Evolutionary conservation across 2,888 invertebrate genomes (phyloP), one percentile per base, ranked within the genome.

Genomic region (Erebia ligea): DNA sequence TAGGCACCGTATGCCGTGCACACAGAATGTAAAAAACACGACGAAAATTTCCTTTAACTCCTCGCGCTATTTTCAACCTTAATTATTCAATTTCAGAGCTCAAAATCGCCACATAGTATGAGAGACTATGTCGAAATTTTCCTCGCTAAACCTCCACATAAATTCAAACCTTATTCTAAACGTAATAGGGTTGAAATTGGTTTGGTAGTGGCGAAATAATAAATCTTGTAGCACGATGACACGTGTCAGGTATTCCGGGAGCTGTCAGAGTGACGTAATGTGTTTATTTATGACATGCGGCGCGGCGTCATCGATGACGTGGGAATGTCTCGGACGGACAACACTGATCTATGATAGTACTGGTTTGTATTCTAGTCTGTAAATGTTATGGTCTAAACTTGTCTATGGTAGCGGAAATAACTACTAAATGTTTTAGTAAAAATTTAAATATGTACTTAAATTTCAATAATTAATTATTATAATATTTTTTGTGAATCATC

Each of bases 261-360:
- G 90, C 90, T 88, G 90, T 89, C 91, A 86, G 76, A 84, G 79
- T 87, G 85, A 86, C 87, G 88, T 87, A 86, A 89, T 86, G 86
- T 88, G 87, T 89, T 86, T 91, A 90, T 91, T 88, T 86, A 86
- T 85, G 84, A 86, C 83, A 80, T 82, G 80, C 81, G 79, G 72
- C 76, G 21, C 81, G 80, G 77, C 82, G 82, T 82, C 82, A 82
- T 77, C 79, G 84, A 78, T 83, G 89, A 88, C 88, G 84, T 88
- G 89, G 84, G 86, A 88, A 86, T 78, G 76, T 71, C 71, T 70
- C 66, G 54, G 68, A 58, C 69, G 64, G 66, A 68, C 67, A 58
- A 69, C 64, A 72, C 67, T 42, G 73, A 69, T 71, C 75, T 75
- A 77, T 72, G 73, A 77, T 75, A 40, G 57, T 52, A 25, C 57